Evolutionary conservation across 2,113 vertebrate genomes (phyloP).

Genomic region (Speoplatyrhinus poulsoni): DNA sequence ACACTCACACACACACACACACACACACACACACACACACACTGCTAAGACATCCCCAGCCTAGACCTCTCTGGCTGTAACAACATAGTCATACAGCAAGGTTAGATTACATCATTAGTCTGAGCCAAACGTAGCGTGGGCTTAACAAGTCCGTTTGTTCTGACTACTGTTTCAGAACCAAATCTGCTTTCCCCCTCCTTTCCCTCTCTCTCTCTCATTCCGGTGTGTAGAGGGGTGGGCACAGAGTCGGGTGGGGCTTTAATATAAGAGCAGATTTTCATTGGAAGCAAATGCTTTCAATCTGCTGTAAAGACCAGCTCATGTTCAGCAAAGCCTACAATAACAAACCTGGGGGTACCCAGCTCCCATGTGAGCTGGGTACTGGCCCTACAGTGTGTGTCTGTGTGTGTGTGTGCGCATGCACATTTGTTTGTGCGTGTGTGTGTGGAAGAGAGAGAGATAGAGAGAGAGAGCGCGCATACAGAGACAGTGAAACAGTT

Average conservation of each 20-base stretch:
- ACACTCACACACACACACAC: conserved; percentile 14
- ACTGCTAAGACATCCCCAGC: neutral
- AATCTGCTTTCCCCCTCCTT: conserved; percentile 52
- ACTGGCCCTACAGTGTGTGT: conserved; percentile 40
- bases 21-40: conserved; percentile 19
- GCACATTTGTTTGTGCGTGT: neutral
- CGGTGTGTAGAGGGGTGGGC: conserved; percentile 84
- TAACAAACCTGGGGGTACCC: conserved; percentile 90
- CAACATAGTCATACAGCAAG: conserved; percentile 75
- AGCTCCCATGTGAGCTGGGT: conserved; percentile 79
- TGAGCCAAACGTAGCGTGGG: conserved; percentile 87
- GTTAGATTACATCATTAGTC: conserved; percentile 96
- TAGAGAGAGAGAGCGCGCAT: neutral
- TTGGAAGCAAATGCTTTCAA: conserved; percentile 99
- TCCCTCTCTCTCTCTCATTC: conserved; percentile 27
- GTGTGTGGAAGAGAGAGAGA: no score
- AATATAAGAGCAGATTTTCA: conserved; percentile 99
- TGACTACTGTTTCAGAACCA: conserved; percentile 97
- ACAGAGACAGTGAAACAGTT: neutral
- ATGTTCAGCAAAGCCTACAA: conserved; percentile 99
- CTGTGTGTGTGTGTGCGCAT: neutral
- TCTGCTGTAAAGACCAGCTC: conserved; percentile 97
- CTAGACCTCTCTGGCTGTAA: conserved; percentile 27
- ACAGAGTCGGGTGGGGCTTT: conserved; percentile 82
- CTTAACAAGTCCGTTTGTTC: conserved; percentile 91